Evolutionary conservation across 2,888 invertebrate species (phyloP).

Genomic region (Lithophane leautieri): DNA sequence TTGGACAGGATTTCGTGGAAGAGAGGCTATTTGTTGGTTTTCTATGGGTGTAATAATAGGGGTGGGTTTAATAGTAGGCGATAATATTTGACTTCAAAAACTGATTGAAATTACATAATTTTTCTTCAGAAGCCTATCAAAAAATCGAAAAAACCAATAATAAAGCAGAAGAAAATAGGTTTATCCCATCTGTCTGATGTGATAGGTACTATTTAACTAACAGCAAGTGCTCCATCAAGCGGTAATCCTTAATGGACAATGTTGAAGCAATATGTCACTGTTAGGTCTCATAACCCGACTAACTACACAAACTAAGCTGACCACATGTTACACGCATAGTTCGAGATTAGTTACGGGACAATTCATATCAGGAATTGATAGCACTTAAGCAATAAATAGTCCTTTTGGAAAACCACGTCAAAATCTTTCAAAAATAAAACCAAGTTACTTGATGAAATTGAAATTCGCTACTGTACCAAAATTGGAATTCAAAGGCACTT

Average conservation of each 20-base stretch:
- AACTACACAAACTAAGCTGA: not conserved
- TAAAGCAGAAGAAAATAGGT: not conserved
- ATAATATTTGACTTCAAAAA: not conserved
- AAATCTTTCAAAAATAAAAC: not conserved
- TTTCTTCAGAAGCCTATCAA: not conserved
- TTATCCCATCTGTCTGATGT: not conserved
- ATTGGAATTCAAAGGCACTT: constrained; percentile 25
- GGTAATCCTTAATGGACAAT: not conserved
- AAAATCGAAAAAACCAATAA: not conserved
- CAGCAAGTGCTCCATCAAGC: constrained; percentile 6
- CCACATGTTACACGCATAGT: constrained; percentile 6
- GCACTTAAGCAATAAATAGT: not conserved
- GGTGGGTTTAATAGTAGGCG: not conserved
- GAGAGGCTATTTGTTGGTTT: constrained; percentile 5
- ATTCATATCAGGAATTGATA: not conserved
- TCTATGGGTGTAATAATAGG: not conserved
- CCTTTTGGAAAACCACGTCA: not conserved
- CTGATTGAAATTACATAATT: not conserved
- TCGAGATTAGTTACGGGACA: constrained; percentile 3
- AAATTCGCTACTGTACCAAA: not conserved
- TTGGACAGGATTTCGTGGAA: constrained; percentile 7
- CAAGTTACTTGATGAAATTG: constrained; percentile 3
- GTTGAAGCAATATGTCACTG: not conserved
- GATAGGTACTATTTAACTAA: not conserved
- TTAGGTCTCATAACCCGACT: not conserved